Conservation (phyloP, 2,113 vertebrate genomes). For the Zosterops borbonicus region DNA sequence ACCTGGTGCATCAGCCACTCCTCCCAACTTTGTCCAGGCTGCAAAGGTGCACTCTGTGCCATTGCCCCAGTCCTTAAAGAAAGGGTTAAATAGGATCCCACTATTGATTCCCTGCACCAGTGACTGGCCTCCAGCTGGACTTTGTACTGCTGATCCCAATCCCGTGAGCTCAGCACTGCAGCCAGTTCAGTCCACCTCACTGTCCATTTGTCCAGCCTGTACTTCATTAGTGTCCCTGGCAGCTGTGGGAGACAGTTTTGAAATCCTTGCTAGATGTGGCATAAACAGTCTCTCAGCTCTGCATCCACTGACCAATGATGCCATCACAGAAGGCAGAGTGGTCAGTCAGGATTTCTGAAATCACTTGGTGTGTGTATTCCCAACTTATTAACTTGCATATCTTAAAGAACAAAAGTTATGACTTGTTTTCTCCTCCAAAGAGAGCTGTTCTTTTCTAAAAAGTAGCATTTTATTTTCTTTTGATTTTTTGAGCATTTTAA, state of each 20-base stretch:
- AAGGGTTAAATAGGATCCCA: not conserved
- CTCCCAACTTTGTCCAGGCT: not conserved
- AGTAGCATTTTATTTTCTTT: not conserved
- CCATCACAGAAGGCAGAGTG: not conserved
- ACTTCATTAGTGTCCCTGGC: not conserved
- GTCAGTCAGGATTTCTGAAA: not conserved
- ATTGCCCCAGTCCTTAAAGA: not conserved
- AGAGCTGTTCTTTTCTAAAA: not conserved
- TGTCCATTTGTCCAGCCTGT: rapidly evolving
- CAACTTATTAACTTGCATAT: not conserved
- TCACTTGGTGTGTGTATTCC: not conserved
- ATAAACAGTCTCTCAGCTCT: not conserved
- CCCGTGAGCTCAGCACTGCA: not conserved
- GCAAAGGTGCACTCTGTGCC: rapidly evolving
- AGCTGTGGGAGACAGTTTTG: not conserved
- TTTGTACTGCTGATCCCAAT: not conserved
- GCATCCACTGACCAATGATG: not conserved
- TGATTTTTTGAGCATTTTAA: not conserved
- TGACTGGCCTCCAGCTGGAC: not conserved
- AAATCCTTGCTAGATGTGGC: not conserved
- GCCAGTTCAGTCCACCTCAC: not conserved
- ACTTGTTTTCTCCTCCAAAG: not conserved
- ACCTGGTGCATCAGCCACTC: not conserved
- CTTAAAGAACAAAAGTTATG: not conserved
- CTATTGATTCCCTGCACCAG: not conserved